Conservation (phyloP, 2,113 vertebrate species). For the Ardeotis arabs region DNA sequence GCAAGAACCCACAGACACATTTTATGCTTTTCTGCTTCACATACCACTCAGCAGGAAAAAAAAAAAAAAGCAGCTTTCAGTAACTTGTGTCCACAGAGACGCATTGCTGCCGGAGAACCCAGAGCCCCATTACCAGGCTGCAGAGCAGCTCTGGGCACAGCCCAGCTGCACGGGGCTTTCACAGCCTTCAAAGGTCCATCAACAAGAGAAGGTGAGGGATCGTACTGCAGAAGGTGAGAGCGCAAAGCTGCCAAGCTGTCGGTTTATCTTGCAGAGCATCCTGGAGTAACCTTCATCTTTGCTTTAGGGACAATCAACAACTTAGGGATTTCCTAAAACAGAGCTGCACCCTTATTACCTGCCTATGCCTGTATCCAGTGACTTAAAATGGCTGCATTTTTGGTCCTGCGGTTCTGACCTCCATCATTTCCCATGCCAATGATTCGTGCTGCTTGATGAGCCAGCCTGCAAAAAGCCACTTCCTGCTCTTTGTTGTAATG, state of each 20-base stretch:
- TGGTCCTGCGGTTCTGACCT: background rate
- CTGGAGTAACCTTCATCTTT: background rate
- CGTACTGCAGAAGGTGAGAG: background rate
- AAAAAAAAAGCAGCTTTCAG: background rate
- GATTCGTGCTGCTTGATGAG: background rate
- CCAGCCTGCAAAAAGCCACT: background rate
- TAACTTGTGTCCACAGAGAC: background rate
- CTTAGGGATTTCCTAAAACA: background rate
- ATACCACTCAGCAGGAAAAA: background rate
- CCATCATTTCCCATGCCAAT: background rate
- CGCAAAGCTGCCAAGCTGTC: background rate
- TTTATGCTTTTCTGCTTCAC: background rate
- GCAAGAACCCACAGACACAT: background rate
- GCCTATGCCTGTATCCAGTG: background rate
- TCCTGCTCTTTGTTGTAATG: background rate
- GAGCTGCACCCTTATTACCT: background rate
- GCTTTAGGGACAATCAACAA: background rate
- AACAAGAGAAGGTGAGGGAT: background rate
- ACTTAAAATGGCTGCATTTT: background rate
- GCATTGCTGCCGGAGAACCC: fast-evolving
- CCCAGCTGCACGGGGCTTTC: background rate
- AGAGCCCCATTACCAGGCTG: background rate
- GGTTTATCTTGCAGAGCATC: background rate
- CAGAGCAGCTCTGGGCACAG: background rate
- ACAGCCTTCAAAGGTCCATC: background rate